Conservation (phyloP, 2,888 invertebrate species). For the Andrena fulva region DNA sequence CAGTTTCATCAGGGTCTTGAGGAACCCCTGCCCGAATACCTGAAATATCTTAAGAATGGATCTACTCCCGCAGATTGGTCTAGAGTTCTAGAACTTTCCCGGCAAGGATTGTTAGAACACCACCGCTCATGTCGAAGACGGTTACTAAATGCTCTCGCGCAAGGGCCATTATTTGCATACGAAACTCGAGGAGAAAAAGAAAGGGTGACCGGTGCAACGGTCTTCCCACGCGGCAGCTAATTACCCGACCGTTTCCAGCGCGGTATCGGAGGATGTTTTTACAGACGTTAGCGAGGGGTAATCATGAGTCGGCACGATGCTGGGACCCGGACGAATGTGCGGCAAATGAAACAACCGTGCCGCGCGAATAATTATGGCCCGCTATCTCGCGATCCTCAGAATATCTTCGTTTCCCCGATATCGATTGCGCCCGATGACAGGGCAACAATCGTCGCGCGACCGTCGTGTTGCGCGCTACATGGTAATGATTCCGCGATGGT, state of each 20-base stretch:
- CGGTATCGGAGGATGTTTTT: slow-evolving; percentile 56
- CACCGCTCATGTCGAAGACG: not conserved
- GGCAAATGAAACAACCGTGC: slow-evolving; percentile 54
- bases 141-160: slow-evolving; percentile 1
- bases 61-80: too few relatives aligned
- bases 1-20: too few relatives aligned
- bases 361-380: slow-evolving; percentile 62
- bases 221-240: slow-evolving; percentile 60
- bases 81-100: not conserved
- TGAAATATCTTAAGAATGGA: too few relatives aligned
- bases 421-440: slow-evolving; percentile 65
- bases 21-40: too few relatives aligned
- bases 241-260: slow-evolving; percentile 52
- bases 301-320: slow-evolving; percentile 67
- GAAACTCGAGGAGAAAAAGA: slow-evolving; percentile 4
- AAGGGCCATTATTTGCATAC: slow-evolving; percentile 11
- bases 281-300: slow-evolving; percentile 50
- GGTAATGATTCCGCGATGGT: slow-evolving; percentile 68
- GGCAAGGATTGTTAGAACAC: not conserved
- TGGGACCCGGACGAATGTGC: slow-evolving; percentile 24
- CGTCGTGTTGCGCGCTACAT: slow-evolving; percentile 16
- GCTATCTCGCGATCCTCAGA: slow-evolving; percentile 14
- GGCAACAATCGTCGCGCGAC: slow-evolving; percentile 51
- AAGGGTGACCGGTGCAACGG: slow-evolving; percentile 38
- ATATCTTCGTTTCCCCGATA: slow-evolving; percentile 50